phyloP scores from a whole-genome alignment of 2,888 invertebrate genomes.

The Yponomeuta plumbellus region DNA sequence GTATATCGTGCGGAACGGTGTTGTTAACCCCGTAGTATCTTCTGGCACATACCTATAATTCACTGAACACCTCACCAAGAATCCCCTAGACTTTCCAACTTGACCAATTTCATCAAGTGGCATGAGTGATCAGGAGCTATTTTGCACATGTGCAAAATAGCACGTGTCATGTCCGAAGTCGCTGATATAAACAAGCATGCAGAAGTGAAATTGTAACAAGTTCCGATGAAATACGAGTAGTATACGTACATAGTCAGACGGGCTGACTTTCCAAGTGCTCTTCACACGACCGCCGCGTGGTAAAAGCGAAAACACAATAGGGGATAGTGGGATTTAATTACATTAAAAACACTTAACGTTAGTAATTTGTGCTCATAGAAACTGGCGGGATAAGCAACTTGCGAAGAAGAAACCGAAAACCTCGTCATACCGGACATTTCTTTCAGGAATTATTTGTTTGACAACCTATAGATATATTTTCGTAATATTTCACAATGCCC shows the following conservation, averaged over 20 bases:
- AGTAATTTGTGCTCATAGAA: conserved; percentile 8
- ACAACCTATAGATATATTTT: not conserved
- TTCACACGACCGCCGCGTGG: conserved; percentile 42
- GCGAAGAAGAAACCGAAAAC: not conserved
- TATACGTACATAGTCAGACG: conserved; percentile 3
- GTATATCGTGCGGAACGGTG: conserved; percentile 50
- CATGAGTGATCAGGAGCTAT: not conserved
- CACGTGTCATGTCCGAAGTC: not conserved
- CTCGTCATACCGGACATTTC: not conserved
- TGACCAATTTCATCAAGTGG: not conserved
- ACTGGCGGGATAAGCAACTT: not conserved
- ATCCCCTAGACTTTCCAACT: not conserved
- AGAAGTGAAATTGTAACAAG: conserved; percentile 38
- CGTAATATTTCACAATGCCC: not conserved
- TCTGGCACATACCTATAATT: not conserved
- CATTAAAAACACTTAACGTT: conserved; percentile 24
- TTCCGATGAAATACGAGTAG: conserved; percentile 31
- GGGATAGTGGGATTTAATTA: conserved; percentile 31
- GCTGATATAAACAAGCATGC: conserved; percentile 10
- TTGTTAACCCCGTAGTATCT: conserved; percentile 23
- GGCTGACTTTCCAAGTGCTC: conserved; percentile 39
- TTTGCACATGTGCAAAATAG: too few species aligned
- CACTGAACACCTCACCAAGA: not conserved
- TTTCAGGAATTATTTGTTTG: not conserved
- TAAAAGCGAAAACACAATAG: conserved; percentile 41